Conservation (phyloP, 2,797 vertebrate species). For the Platalea minor region DNA sequence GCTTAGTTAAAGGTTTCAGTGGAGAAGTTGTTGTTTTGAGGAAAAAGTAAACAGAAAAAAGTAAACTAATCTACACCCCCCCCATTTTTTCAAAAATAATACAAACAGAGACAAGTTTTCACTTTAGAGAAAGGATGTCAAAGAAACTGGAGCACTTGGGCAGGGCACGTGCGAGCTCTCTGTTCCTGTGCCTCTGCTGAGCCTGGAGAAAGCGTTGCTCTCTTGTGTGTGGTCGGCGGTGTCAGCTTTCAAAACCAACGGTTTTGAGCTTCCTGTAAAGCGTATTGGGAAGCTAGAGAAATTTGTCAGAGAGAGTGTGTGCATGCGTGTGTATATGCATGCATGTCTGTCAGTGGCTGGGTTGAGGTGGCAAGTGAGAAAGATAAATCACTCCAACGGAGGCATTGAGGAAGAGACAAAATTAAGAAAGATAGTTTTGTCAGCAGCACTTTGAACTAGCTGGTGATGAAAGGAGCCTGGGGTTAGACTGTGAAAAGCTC, state of each 20-base stretch:
- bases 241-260: background rate
- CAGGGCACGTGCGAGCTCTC: background rate
- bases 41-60: background rate
- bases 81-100: background rate
- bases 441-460: background rate
- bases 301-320: background rate
- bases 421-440: background rate
- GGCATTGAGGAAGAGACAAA: background rate
- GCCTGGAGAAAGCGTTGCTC: background rate
- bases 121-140: background rate
- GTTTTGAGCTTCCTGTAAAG: background rate
- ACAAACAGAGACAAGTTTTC: background rate
- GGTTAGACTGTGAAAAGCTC: background rate
- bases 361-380: background rate
- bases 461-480: background rate
- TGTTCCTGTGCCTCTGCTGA: background rate
- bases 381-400: background rate
- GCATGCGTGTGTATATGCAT: accelerated
- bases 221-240: too few species aligned
- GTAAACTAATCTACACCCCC: background rate
- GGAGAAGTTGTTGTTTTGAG: background rate
- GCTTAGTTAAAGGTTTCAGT: background rate
- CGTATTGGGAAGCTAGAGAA: background rate
- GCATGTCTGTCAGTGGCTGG: background rate
- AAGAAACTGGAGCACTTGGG: background rate